Evolutionary conservation across 1,140 invertebrate genomes (phyloP).

Genomic region (Globodera rostochiensis): DNA sequence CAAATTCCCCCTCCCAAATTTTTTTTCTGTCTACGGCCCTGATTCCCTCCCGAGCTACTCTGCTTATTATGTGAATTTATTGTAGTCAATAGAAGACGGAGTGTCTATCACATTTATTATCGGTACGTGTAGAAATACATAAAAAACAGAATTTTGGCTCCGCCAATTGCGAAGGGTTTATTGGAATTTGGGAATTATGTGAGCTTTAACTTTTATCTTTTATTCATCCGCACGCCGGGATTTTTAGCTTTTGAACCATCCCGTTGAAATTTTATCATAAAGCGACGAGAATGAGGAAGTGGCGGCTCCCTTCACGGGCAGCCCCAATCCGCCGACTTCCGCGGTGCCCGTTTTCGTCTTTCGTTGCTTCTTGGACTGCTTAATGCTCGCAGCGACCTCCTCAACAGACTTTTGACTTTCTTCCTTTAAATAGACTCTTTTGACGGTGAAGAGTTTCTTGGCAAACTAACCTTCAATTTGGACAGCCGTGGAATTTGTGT

Average conservation of each 20-base stretch:
- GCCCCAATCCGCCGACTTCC: neutral
- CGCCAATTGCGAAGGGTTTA: too few species aligned
- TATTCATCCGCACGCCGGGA: too few species aligned
- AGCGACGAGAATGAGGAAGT: conserved; percentile 38
- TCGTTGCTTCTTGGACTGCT: conserved; percentile 11
- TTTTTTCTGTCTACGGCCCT: too few species aligned
- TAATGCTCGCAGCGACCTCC: neutral
- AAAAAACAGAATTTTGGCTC: too few species aligned
- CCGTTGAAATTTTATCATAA: conserved; percentile 38
- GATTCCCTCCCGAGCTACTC: too few species aligned
- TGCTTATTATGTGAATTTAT: too few species aligned
- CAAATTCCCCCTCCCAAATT: too few species aligned
- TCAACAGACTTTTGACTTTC: neutral
- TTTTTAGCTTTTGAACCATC: conserved; percentile 35
- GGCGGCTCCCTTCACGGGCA: neutral
- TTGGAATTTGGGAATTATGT: too few species aligned
- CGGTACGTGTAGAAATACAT: too few species aligned
- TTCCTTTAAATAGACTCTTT: neutral
- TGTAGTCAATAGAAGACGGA: too few species aligned
- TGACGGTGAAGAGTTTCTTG: neutral
- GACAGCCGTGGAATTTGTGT: conserved; percentile 43
- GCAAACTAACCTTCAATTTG: conserved; percentile 32
- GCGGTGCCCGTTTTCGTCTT: conserved; percentile 13
- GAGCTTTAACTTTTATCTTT: too few species aligned
- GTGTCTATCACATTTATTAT: too few species aligned